Conservation (phyloP, 2,888 invertebrate genomes). For the Gymnoscelis rufifasciata region DNA sequence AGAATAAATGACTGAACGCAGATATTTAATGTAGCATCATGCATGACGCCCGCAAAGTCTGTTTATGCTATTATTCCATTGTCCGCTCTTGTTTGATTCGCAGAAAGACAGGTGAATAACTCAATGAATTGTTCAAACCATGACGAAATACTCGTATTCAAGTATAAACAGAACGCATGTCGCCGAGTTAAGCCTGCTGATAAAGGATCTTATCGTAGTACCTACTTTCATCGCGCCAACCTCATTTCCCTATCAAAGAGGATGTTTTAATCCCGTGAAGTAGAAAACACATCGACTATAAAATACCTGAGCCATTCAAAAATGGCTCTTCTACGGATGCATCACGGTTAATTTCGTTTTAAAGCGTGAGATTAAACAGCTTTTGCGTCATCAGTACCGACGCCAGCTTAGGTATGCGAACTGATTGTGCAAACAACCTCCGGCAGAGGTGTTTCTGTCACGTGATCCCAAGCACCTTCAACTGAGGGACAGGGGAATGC, state of each 20-base stretch:
- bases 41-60: too few species aligned
- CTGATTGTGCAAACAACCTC: slow-evolving; percentile 40
- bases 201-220: slow-evolving; percentile 4
- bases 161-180: background rate
- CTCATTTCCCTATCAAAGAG: slow-evolving; percentile 17
- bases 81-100: too few species aligned
- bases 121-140: too few species aligned
- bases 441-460: slow-evolving; percentile 29
- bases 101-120: too few species aligned
- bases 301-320: slow-evolving; percentile 9
- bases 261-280: slow-evolving; percentile 14
- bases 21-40: too few species aligned
- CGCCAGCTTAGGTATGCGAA: slow-evolving; percentile 3
- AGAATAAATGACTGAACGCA: too few species aligned
- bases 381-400: slow-evolving; percentile 10
- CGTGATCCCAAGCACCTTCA: slow-evolving; percentile 29
- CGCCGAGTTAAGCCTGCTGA: background rate
- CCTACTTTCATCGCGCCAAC: slow-evolving; percentile 6
- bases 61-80: too few species aligned
- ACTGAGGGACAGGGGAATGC: slow-evolving; percentile 20
- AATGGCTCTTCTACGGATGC: slow-evolving; percentile 6
- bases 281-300: slow-evolving; percentile 12
- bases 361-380: slow-evolving; percentile 7
- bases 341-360: slow-evolving; percentile 10
- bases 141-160: background rate